phyloP scores from a whole-genome alignment of 1,140 invertebrate genomes.

The Asobara japonica region DNA sequence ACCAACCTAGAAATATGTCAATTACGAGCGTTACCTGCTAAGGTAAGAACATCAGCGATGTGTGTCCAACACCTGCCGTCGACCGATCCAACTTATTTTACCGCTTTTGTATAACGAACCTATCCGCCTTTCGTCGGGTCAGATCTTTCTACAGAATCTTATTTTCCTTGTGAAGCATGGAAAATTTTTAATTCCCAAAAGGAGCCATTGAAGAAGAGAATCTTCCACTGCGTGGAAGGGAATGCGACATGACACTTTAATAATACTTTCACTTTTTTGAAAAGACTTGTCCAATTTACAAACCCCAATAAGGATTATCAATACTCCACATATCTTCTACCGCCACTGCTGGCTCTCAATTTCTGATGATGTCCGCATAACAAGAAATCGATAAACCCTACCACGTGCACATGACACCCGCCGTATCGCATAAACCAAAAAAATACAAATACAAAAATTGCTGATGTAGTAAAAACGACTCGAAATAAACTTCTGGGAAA shows the following conservation, averaged over 20 bases:
- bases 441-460: neutral
- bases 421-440: too few species aligned
- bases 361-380: too few species aligned
- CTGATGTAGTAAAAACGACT: neutral
- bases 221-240: neutral
- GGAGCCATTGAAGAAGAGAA: too few species aligned
- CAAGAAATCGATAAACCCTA: too few species aligned
- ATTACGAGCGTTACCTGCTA: neutral
- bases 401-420: too few species aligned
- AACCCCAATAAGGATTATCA: too few species aligned
- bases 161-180: neutral
- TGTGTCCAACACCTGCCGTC: slow-evolving; percentile 52
- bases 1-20: slow-evolving; percentile 2
- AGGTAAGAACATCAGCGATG: slow-evolving; percentile 45
- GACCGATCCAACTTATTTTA: slow-evolving; percentile 26
- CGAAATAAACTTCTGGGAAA: neutral
- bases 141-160: neutral
- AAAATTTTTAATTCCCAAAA: neutral
- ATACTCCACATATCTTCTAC: too few species aligned
- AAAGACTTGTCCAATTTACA: too few species aligned
- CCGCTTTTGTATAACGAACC: neutral
- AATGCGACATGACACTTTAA: too few species aligned
- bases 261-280: too few species aligned
- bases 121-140: neutral
- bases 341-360: too few species aligned